A percentile compares a stretch with the other conserved stretches of the same genome.
Evolutionary conservation across 2,113 vertebrate genomes (phyloP).

Genomic region (Ia io): DNA sequence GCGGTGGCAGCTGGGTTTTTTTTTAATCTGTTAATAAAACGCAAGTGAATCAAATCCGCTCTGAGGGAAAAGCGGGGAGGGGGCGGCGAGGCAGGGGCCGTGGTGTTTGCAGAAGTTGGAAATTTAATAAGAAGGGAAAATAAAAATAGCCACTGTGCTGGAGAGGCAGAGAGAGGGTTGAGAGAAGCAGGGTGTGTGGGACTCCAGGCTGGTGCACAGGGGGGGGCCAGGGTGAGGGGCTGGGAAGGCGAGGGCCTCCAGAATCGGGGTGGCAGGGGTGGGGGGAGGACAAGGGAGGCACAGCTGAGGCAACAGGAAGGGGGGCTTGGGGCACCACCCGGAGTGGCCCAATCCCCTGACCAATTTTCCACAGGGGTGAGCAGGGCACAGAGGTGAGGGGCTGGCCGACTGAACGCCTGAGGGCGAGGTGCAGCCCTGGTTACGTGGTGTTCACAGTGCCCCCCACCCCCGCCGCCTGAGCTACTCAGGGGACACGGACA

Average conservation of each 20-base stretch:
- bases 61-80: conserved; percentile 25
- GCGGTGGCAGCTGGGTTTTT: background rate
- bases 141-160: conserved; percentile 69
- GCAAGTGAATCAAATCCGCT: conserved; percentile 72
- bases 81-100: conserved; percentile 17
- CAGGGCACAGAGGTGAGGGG: background rate
- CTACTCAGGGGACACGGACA: background rate
- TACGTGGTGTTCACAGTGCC: background rate
- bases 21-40: conserved; percentile 74
- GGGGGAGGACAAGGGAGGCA: background rate
- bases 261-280: background rate
- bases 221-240: background rate
- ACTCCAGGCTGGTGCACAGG: background rate
- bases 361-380: background rate
- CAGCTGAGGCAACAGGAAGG: background rate
- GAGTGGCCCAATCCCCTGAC: background rate
- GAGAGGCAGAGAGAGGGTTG: background rate
- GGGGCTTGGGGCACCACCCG: too few species aligned
- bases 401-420: background rate
- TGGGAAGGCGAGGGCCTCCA: background rate
- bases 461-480: background rate
- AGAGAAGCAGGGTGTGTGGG: background rate
- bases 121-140: conserved; percentile 78
- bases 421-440: background rate
- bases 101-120: conserved; percentile 75